Conservation (phyloP, 2,113 vertebrate genomes). For the Equus quagga region DNA sequence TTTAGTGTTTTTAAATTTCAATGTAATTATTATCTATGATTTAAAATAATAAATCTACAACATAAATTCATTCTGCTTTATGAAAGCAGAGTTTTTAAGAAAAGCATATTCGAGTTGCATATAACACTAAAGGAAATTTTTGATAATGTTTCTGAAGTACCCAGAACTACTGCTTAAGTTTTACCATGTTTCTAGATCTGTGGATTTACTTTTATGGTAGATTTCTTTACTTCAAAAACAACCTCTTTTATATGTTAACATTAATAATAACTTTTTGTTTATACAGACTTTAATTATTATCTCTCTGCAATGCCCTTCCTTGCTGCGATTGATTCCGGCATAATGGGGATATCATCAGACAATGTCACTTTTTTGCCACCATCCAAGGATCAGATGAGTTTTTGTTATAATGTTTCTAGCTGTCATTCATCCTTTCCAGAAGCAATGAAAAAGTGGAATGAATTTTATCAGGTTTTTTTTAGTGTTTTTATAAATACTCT, state of each 20-base stretch:
- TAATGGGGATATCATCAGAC: conserved; percentile 75
- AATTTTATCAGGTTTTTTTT: conserved; percentile 83
- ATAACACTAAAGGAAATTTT: background rate
- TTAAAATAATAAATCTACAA: background rate
- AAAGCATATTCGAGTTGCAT: background rate
- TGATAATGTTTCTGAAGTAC: background rate
- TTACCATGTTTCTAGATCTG: background rate
- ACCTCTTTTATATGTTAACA: background rate
- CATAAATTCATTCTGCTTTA: background rate
- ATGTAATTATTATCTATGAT: background rate
- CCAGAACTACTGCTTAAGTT: background rate
- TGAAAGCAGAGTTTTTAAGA: background rate
- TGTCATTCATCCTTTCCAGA: conserved; percentile 74
- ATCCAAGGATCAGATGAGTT: conserved; percentile 71
- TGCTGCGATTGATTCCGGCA: conserved; percentile 84
- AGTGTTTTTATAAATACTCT: background rate
- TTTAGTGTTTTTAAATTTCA: background rate
- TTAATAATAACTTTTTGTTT: background rate
- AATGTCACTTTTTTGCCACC: conserved; percentile 82
- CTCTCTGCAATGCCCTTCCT: conserved; percentile 84
- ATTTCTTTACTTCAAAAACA: background rate
- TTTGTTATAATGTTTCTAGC: conserved; percentile 81
- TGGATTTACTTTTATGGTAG: background rate
- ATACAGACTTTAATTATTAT: conserved; percentile 86
- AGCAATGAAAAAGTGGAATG: conserved; percentile 84